phyloP scores from a whole-genome alignment of 2,888 invertebrate species.

The Peribatodes rhomboidaria region DNA sequence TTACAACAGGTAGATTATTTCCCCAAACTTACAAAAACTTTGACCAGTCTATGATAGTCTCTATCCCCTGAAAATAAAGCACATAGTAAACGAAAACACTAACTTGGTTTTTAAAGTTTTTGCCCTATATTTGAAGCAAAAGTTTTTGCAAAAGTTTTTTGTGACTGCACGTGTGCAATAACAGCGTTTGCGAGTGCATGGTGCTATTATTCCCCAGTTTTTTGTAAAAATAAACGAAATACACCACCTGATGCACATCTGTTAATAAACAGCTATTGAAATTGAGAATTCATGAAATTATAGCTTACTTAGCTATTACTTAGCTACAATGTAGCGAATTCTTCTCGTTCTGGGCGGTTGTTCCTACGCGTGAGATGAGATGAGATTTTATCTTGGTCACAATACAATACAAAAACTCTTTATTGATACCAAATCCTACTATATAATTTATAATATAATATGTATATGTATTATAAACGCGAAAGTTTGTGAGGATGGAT shows the following conservation, averaged over 20 bases:
- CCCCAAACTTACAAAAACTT: constrained; percentile 10
- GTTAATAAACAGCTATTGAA: constrained; percentile 15
- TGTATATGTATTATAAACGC: too few relatives aligned
- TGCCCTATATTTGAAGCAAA: constrained; percentile 52
- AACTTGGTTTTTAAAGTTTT: constrained; percentile 41
- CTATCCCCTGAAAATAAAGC: neutral
- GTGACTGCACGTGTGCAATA: constrained; percentile 36
- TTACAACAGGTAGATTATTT: constrained; percentile 65
- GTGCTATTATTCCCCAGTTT: constrained; percentile 21
- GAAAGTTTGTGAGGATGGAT: too few relatives aligned
- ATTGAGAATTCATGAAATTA: neutral
- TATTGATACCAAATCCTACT: too few relatives aligned
- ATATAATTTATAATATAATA: too few relatives aligned
- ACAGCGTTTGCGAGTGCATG: constrained; percentile 31
- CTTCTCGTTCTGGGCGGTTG: too few relatives aligned
- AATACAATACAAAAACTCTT: too few relatives aligned
- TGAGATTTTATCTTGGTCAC: too few relatives aligned
- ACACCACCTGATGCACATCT: constrained; percentile 41
- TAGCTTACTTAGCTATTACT: neutral
- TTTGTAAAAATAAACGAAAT: constrained; percentile 12
- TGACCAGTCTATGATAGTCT: constrained; percentile 31
- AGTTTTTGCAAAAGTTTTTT: constrained; percentile 41
- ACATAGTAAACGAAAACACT: neutral
- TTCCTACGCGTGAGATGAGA: too few relatives aligned
- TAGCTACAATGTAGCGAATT: neutral